Evolutionary conservation across 2,888 invertebrate species (phyloP).

Genomic region (Thalpophila matura): DNA sequence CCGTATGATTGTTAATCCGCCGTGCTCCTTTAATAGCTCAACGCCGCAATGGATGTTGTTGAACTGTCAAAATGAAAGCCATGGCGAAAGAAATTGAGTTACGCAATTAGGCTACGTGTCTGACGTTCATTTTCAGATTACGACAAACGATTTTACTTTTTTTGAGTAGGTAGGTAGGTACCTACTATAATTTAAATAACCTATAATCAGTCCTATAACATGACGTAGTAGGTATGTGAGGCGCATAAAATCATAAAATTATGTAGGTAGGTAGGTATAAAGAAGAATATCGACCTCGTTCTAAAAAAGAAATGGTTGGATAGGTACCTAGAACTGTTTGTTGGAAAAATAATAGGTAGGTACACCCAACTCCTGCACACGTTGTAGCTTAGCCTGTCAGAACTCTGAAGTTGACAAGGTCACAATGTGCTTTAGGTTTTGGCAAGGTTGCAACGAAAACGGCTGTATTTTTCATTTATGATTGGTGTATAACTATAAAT

Average conservation of each 20-base stretch:
- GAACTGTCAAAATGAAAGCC: no score
- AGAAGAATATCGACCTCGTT: conserved; percentile 15
- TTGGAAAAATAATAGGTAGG: conserved; percentile 45
- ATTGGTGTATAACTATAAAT: background rate
- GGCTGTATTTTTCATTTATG: background rate
- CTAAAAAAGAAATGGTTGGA: conserved; percentile 24
- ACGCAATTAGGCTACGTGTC: no score
- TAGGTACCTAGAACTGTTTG: conserved; percentile 35
- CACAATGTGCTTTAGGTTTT: conserved; percentile 39
- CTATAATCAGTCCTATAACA: no score
- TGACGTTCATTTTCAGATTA: no score
- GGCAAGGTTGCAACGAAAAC: conserved; percentile 15
- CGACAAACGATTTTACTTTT: no score
- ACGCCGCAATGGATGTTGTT: no score
- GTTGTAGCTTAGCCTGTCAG: conserved; percentile 47
- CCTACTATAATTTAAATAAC: conserved; percentile 4
- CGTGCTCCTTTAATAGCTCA: no score
- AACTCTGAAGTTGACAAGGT: conserved; percentile 45
- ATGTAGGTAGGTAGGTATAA: no score
- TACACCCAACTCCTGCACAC: conserved; percentile 37
- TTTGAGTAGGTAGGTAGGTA: background rate
- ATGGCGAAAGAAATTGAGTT: no score
- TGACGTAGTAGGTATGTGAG: no score
- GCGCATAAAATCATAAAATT: conserved; percentile 21
- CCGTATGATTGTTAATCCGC: no score